Evolutionary conservation across 2,113 vertebrate genomes (phyloP), one percentile per base, ranked within the genome.

Genomic region (Ctenomys sociabilis): DNA sequence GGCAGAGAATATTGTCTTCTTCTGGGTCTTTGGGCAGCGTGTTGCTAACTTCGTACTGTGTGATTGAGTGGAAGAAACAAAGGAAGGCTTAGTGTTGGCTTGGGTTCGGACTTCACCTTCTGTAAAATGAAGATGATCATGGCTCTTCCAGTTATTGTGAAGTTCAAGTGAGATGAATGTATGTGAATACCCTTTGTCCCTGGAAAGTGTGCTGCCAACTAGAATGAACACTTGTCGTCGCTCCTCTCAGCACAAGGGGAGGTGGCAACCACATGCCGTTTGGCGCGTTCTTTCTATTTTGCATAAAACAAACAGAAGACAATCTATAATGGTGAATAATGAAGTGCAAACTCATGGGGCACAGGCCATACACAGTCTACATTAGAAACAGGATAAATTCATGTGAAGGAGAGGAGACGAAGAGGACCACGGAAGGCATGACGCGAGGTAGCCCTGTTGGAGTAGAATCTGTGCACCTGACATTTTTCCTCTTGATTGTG

Each of bases 11-110:
- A 24, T 21, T 54, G 0, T 24, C 35, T 16, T 61, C 35, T 14
- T 61, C 26, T 11, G 12, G 26, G 0, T 0, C 0, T 54, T 37
- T 22, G 49, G 45, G 86, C 17, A n/a, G 4, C n/a, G 4, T 30
- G 3, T 14, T 5, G 28, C 24, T 54, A 35, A 43, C 10, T 40
- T 45, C 30, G n/a, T 35, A 9, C 11, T 24, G 12, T 32, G 37
- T 35, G 30, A n/a, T 14, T 93, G 40, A n/a, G 24, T 59, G 57
- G 52, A 45, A 37, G 61, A 40, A 61, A 59, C 28, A 14, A 54
- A 37, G 61, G n/a, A 54, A 49, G 30, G 37, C 32, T 73, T 14
- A 6, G 32, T 35, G 1, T 37, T 49, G 45, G 28, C 95, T 88
- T 63, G 45, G 92, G 35, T 90, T 89, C 90, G 92, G 49, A 87